phyloP scores from a whole-genome alignment of 2,113 vertebrate genomes.

The Dipodomys stephensi region DNA sequence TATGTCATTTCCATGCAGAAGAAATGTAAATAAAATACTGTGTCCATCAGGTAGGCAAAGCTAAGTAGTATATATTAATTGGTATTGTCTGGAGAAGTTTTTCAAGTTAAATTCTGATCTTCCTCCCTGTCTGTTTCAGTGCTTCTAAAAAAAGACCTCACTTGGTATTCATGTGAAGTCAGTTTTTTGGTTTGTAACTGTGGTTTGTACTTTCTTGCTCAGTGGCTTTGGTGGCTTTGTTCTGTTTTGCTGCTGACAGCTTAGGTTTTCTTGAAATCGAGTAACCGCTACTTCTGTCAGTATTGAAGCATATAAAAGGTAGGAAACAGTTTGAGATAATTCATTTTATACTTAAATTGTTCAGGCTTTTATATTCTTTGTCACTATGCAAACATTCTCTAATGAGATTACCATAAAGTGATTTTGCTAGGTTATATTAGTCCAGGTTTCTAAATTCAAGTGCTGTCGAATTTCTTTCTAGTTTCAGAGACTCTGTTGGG shows the following conservation, averaged over 20 bases:
- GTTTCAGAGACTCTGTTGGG: conserved; percentile 20
- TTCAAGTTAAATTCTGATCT: background rate
- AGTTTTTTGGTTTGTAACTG: conserved; percentile 33
- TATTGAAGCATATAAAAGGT: conserved; percentile 51
- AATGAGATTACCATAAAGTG: background rate
- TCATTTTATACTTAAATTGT: background rate
- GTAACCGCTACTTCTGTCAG: background rate
- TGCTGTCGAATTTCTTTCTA: conserved; percentile 21
- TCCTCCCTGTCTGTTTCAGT: conserved; percentile 31
- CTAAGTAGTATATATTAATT: conserved; percentile 11
- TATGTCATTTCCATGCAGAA: no score
- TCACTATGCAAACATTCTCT: conserved; percentile 30
- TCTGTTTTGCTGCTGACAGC: conserved; percentile 41
- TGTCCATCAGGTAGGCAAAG: background rate
- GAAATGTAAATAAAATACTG: background rate
- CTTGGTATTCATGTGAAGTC: conserved; percentile 15
- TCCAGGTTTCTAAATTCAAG: conserved; percentile 41
- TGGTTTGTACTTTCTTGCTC: conserved; percentile 32
- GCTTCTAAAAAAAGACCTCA: conserved; percentile 18
- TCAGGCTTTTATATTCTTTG: conserved; percentile 51
- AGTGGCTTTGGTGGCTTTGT: conserved; percentile 59
- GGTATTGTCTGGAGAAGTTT: background rate
- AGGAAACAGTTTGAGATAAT: conserved; percentile 25
- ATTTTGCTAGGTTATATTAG: conserved; percentile 39
- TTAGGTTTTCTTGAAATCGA: conserved; percentile 50